A percentile compares a stretch with the other conserved stretches of the same genome.
These are phyloP conservation scores for Cryptotis parvus DNA, from an alignment of 2,113 vertebrate species.

Conservation along the genomic window DNA sequence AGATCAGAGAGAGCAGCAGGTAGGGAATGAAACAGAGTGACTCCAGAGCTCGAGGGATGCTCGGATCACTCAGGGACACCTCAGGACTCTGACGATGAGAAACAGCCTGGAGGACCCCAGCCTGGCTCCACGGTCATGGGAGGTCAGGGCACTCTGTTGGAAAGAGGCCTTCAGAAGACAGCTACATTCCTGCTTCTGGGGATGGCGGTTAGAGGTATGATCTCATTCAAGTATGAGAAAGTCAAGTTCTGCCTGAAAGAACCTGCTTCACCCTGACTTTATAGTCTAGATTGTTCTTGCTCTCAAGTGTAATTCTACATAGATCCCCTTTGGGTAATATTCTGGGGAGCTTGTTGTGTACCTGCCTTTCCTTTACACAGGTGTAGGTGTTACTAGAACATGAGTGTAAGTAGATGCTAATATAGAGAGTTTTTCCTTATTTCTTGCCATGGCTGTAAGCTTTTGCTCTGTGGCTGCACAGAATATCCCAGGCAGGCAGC, in stretches of 20 bases:
- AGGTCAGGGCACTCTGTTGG: not conserved
- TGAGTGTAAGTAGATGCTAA: too few species aligned
- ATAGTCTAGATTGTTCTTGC: not conserved
- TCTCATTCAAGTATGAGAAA: slow-evolving; percentile 5
- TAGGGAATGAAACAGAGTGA: not conserved
- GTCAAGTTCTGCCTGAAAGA: not conserved
- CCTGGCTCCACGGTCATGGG: not conserved
- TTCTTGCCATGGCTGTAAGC: not conserved
- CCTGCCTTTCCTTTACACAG: not conserved
- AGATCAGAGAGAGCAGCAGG: not conserved
- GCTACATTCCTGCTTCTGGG: not conserved
- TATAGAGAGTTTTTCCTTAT: not conserved
- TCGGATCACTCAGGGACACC: not conserved
- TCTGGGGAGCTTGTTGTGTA: not conserved
- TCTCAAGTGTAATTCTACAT: not conserved
- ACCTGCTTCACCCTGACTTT: not conserved
- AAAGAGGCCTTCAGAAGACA: not conserved
- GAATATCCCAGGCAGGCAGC: not conserved
- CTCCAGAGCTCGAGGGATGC: not conserved
- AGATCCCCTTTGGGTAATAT: not conserved
- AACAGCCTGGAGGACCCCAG: not conserved
- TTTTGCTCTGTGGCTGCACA: not conserved
- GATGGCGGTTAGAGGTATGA: not conserved
- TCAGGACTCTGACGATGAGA: not conserved
- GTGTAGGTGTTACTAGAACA: not conserved